phyloP scores from a whole-genome alignment of 2,113 vertebrate species.

The Gallinago paraguaiae region DNA sequence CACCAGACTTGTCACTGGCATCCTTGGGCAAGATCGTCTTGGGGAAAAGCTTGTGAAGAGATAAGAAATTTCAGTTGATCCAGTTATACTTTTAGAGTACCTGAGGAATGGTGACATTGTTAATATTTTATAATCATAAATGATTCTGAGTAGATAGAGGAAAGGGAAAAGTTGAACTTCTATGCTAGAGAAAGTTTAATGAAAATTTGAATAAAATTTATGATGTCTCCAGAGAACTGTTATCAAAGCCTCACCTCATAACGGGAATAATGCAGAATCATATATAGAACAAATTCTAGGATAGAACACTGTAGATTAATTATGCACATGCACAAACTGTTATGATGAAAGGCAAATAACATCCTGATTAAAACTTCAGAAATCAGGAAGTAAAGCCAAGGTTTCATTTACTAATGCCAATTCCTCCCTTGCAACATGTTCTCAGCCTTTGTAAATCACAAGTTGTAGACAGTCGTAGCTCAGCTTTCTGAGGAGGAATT shows the following conservation, averaged over 20 bases:
- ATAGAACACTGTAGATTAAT: neutral
- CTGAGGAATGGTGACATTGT: neutral
- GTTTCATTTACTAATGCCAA: neutral
- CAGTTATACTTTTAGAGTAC: neutral
- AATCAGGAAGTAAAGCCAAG: neutral
- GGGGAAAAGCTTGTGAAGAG: neutral
- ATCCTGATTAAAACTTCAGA: constrained; percentile 4
- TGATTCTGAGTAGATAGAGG: neutral
- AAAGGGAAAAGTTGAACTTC: neutral
- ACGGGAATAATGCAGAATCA: neutral
- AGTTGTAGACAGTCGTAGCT: neutral
- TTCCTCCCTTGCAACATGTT: neutral
- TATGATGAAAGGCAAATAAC: neutral
- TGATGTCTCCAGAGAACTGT: neutral
- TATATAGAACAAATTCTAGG: neutral
- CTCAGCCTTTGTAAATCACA: constrained; percentile 26
- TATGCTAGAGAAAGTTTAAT: neutral
- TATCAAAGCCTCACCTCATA: neutral
- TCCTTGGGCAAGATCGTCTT: neutral
- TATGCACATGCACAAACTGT: neutral
- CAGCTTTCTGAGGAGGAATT: neutral
- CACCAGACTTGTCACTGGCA: neutral
- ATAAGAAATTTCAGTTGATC: neutral
- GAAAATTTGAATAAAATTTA: neutral
- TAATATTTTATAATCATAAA: neutral